Evolutionary conservation across 2,113 vertebrate species (phyloP).

Genomic region (Neotoma lepida): DNA sequence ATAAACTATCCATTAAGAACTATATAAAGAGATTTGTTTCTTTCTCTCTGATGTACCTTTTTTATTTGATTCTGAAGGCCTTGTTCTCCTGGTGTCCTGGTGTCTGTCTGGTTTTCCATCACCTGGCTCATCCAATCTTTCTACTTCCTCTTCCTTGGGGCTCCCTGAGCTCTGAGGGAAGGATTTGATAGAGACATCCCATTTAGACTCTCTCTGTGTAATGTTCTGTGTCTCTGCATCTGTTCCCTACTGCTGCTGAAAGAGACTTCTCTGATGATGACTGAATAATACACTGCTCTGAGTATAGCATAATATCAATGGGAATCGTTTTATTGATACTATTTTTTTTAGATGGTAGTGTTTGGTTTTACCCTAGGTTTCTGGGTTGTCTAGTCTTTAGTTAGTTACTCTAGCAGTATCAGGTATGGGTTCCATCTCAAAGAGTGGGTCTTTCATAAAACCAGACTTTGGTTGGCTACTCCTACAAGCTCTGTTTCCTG

Average conservation of each 20-base stretch:
- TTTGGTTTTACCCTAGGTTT: neutral
- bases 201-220: neutral
- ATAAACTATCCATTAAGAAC: neutral
- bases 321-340: neutral
- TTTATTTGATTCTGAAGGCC: neutral
- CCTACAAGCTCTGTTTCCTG: too few species aligned
- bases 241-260: too few species aligned
- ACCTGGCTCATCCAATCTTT: neutral
- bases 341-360: neutral
- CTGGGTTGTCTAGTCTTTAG: neutral
- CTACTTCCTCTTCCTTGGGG: neutral
- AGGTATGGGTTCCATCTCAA: neutral
- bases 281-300: neutral
- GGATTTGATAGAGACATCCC: neutral
- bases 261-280: neutral
- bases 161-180: neutral
- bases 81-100: accelerated
- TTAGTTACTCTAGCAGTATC: neutral
- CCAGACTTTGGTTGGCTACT: neutral
- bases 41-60: too few species aligned
- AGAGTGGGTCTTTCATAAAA: neutral
- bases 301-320: neutral
- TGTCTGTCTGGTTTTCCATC: accelerated
- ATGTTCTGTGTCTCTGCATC: neutral
- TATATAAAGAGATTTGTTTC: neutral